Evolutionary conservation across 1,140 invertebrate species (phyloP).

Genomic region (Heliconius eleuchia): DNA sequence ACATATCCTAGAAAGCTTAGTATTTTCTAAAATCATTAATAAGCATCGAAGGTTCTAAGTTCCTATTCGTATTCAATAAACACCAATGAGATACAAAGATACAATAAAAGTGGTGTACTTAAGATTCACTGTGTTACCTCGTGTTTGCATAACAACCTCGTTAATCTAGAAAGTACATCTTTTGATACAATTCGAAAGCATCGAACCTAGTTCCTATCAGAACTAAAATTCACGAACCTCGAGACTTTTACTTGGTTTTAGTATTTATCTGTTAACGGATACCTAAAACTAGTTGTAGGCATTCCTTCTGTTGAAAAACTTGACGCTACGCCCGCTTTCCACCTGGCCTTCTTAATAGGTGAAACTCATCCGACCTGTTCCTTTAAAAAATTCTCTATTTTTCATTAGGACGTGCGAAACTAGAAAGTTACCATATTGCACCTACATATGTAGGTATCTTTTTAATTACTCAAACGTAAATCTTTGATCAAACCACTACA

Average conservation of each 20-base stretch:
- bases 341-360: constrained; percentile 70
- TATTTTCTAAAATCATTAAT: constrained; percentile 41
- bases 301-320: constrained; percentile 73
- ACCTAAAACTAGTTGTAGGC: constrained; percentile 65
- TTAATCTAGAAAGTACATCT: constrained; percentile 76
- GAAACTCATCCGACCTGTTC: constrained; percentile 61
- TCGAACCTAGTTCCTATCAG: constrained; percentile 69
- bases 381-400: constrained; percentile 16
- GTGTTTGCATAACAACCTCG: constrained; percentile 73
- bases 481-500: neutral
- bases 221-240: constrained; percentile 52
- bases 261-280: constrained; percentile 54
- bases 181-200: constrained; percentile 73
- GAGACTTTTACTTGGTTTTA: constrained; percentile 68
- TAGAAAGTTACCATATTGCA: constrained; percentile 3
- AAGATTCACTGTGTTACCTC: constrained; percentile 71
- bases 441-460: constrained; percentile 19
- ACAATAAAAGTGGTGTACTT: constrained; percentile 48
- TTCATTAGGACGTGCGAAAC: constrained; percentile 12
- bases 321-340: constrained; percentile 66
- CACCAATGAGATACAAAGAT: constrained; percentile 46
- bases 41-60: constrained; percentile 43
- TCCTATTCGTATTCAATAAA: constrained; percentile 58
- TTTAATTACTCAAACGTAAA: neutral
- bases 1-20: constrained; percentile 18